Evolutionary conservation across 2,797 vertebrate species (phyloP).

Genomic region (Microchirus variegatus): DNA sequence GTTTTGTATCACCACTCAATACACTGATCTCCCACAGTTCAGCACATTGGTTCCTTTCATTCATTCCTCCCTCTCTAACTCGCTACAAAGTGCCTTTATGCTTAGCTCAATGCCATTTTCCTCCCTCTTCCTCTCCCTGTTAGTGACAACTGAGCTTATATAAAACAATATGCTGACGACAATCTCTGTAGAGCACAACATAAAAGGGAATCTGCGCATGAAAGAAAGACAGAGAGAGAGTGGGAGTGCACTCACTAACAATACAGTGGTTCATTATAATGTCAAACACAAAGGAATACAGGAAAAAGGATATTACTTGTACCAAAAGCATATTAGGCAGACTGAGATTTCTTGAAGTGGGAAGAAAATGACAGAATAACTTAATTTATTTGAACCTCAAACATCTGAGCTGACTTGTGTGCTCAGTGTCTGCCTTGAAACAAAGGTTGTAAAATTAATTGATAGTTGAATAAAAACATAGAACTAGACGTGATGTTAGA

Average conservation of each 20-base stretch:
- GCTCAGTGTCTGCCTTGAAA: slow-evolving; percentile 12
- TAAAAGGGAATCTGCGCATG: slow-evolving; percentile 54
- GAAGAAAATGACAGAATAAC: slow-evolving; percentile 55
- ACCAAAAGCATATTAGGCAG: slow-evolving; percentile 66
- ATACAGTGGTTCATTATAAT: slow-evolving; percentile 70
- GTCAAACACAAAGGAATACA: slow-evolving; percentile 69
- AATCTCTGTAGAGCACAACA: slow-evolving; percentile 54
- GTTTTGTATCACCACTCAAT: too few species aligned
- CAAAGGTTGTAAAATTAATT: slow-evolving; percentile 15
- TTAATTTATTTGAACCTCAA: slow-evolving; percentile 56
- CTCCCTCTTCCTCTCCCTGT: slow-evolving; percentile 33
- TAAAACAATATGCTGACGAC: slow-evolving; percentile 54
- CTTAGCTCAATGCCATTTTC: slow-evolving; percentile 12
- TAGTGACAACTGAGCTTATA: slow-evolving; percentile 55
- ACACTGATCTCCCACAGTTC: background rate
- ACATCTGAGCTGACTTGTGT: slow-evolving; percentile 25
- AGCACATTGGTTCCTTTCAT: background rate
- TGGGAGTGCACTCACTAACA: slow-evolving; percentile 66
- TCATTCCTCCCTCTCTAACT: slow-evolving; percentile 6
- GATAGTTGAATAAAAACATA: background rate
- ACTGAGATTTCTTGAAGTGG: slow-evolving; percentile 56
- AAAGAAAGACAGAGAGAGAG: slow-evolving; percentile 33
- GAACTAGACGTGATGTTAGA: background rate
- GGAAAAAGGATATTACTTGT: slow-evolving; percentile 56
- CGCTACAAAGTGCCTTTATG: slow-evolving; percentile 20